Conservation (phyloP, 2,888 invertebrate species). For the Nemoura dubitans region DNA sequence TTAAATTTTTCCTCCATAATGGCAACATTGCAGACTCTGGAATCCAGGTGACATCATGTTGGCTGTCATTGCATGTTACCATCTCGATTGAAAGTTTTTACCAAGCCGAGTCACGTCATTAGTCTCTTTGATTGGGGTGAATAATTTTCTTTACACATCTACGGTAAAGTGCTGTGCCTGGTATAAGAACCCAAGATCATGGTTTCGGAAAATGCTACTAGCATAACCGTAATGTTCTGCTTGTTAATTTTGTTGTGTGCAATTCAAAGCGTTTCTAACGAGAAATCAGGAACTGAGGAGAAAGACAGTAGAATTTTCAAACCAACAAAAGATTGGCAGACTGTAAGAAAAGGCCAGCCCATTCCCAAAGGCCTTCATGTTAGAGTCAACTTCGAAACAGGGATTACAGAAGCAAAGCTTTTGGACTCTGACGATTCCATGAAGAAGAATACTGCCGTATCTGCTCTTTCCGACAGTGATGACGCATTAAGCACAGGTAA, state of each 20-base stretch:
- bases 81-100: no score
- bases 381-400: conserved; percentile 78
- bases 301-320: conserved; percentile 53
- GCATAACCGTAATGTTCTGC: background rate
- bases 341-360: conserved; percentile 71
- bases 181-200: no score
- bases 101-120: no score
- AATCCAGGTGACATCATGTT: background rate
- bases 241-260: background rate
- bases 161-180: no score
- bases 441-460: conserved; percentile 49
- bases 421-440: conserved; percentile 60
- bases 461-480: conserved; percentile 38
- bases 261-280: background rate
- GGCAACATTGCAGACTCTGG: no score
- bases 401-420: conserved; percentile 77
- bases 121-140: no score
- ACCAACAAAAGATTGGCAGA: conserved; percentile 72
- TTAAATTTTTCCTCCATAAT: no score
- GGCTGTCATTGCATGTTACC: background rate
- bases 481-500: conserved; percentile 50
- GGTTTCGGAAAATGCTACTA: no score
- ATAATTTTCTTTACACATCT: no score
- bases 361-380: conserved; percentile 80
- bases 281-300: background rate